phyloP scores from a whole-genome alignment of 2,888 invertebrate genomes.

The Drosophila lutescens region DNA sequence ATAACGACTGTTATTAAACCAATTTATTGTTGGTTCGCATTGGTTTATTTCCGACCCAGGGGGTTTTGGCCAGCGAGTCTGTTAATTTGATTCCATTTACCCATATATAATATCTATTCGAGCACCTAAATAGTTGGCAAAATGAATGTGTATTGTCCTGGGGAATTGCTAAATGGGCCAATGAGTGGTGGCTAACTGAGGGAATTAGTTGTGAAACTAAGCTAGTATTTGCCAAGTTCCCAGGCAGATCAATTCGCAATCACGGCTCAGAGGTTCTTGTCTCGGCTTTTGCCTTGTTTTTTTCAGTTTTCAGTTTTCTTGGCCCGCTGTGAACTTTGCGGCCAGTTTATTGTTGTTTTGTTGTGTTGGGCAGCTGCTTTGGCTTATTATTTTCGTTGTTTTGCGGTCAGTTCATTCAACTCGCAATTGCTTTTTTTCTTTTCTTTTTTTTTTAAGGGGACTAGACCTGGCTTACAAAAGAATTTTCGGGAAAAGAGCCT shows the following conservation, averaged over 20 bases:
- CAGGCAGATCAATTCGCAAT: slow-evolving; percentile 44
- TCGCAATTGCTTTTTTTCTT: slow-evolving; percentile 48
- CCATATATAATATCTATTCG: slow-evolving; percentile 10
- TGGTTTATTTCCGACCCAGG: slow-evolving; percentile 1
- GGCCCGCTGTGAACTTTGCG: slow-evolving; percentile 48
- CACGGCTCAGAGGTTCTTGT: background rate
- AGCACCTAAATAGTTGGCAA: slow-evolving; percentile 7
- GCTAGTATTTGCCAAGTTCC: slow-evolving; percentile 26
- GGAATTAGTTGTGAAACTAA: slow-evolving; percentile 8
- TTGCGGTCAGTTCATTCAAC: slow-evolving; percentile 63
- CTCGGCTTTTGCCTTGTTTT: slow-evolving; percentile 20
- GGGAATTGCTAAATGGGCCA: slow-evolving; percentile 1
- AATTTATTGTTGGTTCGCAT: slow-evolving; percentile 26
- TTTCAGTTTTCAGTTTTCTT: slow-evolving; percentile 16
- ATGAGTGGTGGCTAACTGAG: slow-evolving; percentile 12
- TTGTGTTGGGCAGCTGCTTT: slow-evolving; percentile 39
- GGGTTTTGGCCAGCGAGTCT: slow-evolving; percentile 17
- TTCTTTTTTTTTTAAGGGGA: background rate
- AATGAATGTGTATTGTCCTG: background rate
- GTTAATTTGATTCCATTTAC: slow-evolving; percentile 40
- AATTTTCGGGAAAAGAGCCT: background rate
- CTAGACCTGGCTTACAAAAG: slow-evolving; percentile 32
- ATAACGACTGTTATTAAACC: slow-evolving; percentile 38
- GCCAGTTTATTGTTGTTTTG: slow-evolving; percentile 21
- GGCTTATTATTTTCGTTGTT: slow-evolving; percentile 23